Evolutionary conservation across 2,888 invertebrate species (phyloP), one percentile per base, ranked within the genome.

Genomic region (Luperina testacea): DNA sequence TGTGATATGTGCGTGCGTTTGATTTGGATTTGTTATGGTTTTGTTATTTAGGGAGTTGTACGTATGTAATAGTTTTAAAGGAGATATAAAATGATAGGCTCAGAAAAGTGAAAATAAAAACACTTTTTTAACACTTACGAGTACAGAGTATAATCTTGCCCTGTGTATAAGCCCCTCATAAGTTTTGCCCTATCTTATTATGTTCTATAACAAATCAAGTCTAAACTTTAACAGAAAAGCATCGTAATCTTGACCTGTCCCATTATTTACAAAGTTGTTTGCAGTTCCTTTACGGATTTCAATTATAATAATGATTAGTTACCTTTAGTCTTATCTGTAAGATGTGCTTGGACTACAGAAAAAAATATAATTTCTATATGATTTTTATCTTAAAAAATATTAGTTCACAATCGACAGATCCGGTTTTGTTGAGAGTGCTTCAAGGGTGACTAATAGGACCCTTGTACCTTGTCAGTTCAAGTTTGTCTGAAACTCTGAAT

Each of bases 1-100:
- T 75, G 79, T 80, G 85, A 9, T 57, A 72, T 79, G 77, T 82
- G 72, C 69, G 80, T 76, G 73, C 45, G 48, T 53, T 74, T 71
- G 61, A 57, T 24, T 71, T 59, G 68, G 73, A 73, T 81, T 59
- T 73, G 59, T 64, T 20, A 38, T 32, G 24, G 48, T 65, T 72
- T 45, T 77, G 9, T 32, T 48, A 48, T 51, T 27, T 64, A 57
- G 72, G 48, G 17, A 59, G 24, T 61, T 70, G 1, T 61, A n/a
- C 15, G 9, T 53, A 6, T 51, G 20, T 67, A 5, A n/a, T 61
- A 48, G n/a, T 11, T 38, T 20, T n/a, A 20, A 20, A 45, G 20
- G 45, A 63, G 32, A n/a, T 27, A 17, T n/a, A 0, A 64, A 57
- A 64, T 64, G 1, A 67, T 38, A 38, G 4, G 38, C 20, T 38